Evolutionary conservation across 2,113 vertebrate genomes (phyloP).

Genomic region (Vicugna pacos): DNA sequence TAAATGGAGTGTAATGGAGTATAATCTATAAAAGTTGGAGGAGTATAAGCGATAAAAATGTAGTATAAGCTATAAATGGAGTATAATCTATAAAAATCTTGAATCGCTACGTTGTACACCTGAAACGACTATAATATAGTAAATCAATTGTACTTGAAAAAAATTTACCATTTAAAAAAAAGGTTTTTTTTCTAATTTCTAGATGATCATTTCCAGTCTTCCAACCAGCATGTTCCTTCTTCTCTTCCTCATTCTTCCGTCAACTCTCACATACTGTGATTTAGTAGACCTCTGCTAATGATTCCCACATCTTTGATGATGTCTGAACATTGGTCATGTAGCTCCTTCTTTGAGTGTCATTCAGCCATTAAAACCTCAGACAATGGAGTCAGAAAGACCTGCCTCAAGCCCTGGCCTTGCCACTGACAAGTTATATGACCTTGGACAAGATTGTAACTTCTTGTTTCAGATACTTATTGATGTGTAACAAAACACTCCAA

Average conservation of each 20-base stretch:
- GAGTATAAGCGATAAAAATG: background rate
- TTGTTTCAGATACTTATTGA: constrained; percentile 6
- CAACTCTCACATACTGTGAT: background rate
- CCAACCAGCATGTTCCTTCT: background rate
- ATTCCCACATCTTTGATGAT: background rate
- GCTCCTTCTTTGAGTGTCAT: background rate
- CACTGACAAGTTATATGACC: background rate
- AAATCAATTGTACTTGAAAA: background rate
- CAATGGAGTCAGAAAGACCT: background rate
- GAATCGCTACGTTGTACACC: background rate
- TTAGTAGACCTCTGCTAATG: background rate
- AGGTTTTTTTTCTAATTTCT: background rate
- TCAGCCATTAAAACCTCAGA: background rate
- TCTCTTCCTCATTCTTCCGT: background rate
- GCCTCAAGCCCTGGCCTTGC: background rate
- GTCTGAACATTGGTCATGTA: background rate
- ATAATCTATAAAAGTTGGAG: background rate
- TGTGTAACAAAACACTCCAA: background rate
- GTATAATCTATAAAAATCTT: background rate
- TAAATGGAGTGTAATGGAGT: too few relatives aligned
- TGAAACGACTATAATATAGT: background rate
- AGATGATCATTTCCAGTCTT: background rate
- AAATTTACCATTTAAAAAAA: background rate
- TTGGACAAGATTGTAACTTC: background rate
- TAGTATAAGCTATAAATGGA: background rate